Evolutionary conservation across 2,888 invertebrate genomes (phyloP), one percentile per base, ranked within the genome.

Genomic region (Spilarctia lutea): DNA sequence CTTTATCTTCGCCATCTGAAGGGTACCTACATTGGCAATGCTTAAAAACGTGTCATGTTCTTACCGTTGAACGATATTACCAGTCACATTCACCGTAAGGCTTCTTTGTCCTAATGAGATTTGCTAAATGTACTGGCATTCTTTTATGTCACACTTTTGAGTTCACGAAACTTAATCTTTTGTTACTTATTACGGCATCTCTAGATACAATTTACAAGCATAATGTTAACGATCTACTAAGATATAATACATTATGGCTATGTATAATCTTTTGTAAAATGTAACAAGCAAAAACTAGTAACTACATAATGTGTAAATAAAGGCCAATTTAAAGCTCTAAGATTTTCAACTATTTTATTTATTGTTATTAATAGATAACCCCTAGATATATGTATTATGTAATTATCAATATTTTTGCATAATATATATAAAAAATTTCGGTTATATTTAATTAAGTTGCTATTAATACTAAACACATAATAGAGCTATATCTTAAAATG

Each of bases 1-100:
- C 92, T 91, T 90, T 93, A 94, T 94, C 94, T 91, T 91, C 85
- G 81, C 88, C 87, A 94, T 94, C 93, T 90, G 89, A 90, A 87
- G 86, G 86, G 85, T 86, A 88, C 88, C 85, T 83, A 87, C 88
- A 88, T 87, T 88, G 80, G 86, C 88, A 86, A 82, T 85, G 85
- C 86, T 89, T 86, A 85, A 85, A 81, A 87, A 89, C 86, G 73
- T 78, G 78, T 85, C 87, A 86, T 83, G 83, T 84, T 86, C 87
- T 84, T 89, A 91, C 92, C 90, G 92, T 90, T 91, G 89, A 82
- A 83, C 86, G 84, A 86, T 87, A 87, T 88, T 87, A 86, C 86
- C 88, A 85, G 89, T 89, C 87, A 87, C 85, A 87, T 88, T 87
- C 80, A 83, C 81, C 83, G 88, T 87, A 88, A 86, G 81, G 82